Evolutionary conservation across 2,888 invertebrate species (phyloP).

Genomic region (Bimastos eiseni): DNA sequence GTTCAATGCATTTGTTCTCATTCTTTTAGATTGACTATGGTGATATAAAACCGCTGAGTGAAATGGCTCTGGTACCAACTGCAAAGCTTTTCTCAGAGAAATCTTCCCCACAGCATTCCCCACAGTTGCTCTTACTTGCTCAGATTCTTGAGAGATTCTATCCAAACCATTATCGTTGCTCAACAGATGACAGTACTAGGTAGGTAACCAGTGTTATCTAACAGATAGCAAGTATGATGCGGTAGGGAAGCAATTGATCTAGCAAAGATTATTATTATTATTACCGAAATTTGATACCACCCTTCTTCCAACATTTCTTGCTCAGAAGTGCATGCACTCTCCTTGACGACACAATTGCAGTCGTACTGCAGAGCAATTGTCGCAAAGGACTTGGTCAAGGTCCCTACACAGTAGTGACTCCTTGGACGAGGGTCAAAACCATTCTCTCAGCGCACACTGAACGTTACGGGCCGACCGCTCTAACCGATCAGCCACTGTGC

Average conservation of each 20-base stretch:
- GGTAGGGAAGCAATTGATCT: not conserved
- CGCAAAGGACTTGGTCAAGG: no score
- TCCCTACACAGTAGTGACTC: no score
- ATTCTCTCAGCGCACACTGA: no score
- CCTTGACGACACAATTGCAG: no score
- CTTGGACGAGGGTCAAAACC: no score
- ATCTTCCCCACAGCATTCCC: not conserved
- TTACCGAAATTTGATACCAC: no score
- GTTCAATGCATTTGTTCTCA: not conserved
- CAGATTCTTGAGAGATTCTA: constrained; percentile 86
- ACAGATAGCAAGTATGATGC: not conserved
- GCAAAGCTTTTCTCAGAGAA: constrained; percentile 24
- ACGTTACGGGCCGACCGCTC: no score
- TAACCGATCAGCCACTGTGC: no score
- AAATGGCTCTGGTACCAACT: constrained; percentile 51
- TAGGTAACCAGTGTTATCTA: not conserved
- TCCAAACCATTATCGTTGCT: constrained; percentile 74
- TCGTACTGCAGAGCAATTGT: no score
- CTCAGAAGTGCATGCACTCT: no score
- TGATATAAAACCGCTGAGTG: constrained; percentile 64
- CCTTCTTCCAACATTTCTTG: no score
- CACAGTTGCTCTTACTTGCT: constrained; percentile 53
- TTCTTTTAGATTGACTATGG: constrained; percentile 79
- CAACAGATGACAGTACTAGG: constrained; percentile 18
- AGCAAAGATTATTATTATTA: no score